Conservation (phyloP, 2,888 invertebrate genomes). For the Heliconius sara region DNA sequence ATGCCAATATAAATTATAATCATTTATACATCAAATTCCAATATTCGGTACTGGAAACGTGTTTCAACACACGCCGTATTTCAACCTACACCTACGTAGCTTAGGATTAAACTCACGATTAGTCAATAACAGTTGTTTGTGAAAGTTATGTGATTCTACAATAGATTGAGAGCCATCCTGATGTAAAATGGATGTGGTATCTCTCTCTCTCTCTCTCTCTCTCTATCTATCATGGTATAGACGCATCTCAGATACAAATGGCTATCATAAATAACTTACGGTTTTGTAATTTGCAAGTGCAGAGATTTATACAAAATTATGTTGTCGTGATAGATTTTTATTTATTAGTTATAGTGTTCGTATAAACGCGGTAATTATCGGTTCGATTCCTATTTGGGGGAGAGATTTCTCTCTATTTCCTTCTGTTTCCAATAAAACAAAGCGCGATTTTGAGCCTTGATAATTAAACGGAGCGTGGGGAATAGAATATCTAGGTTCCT, state of each 20-base stretch:
- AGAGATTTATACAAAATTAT: conserved; percentile 2
- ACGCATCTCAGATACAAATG: conserved; percentile 27
- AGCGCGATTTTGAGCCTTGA: neutral
- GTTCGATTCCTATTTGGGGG: neutral
- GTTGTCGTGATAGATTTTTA: neutral
- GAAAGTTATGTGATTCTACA: conserved; percentile 48
- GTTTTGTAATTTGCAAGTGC: conserved; percentile 17
- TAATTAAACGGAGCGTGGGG: no score
- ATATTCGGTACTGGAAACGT: conserved; percentile 47
- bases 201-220: no score
- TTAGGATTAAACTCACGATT: conserved; percentile 56
- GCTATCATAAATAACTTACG: conserved; percentile 21
- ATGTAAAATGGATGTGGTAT: conserved; percentile 36
- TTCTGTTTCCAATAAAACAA: neutral
- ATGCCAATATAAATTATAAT: conserved; percentile 66
- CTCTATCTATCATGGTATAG: neutral
- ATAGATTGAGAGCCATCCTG: conserved; percentile 42
- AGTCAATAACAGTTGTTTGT: conserved; percentile 54
- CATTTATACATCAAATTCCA: conserved; percentile 62
- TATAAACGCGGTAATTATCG: neutral
- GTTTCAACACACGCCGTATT: conserved; percentile 50
- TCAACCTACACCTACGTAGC: conserved; percentile 38
- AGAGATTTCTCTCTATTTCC: neutral
- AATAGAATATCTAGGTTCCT: no score
- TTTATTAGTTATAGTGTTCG: neutral